phyloP scores from a whole-genome alignment of 2,888 invertebrate species.

The Callinectes sapidus region DNA sequence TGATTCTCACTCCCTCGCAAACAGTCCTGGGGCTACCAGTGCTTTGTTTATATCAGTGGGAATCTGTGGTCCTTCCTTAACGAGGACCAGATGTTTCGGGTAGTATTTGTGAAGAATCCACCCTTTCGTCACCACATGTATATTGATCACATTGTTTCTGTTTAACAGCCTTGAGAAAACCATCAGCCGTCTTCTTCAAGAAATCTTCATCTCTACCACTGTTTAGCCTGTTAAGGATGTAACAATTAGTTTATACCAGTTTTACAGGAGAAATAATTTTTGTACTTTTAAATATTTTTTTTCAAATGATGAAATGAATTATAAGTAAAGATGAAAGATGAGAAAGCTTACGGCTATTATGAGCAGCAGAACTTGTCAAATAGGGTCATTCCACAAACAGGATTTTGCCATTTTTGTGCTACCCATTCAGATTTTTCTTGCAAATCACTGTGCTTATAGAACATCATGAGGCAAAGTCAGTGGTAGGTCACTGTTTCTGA shows the following conservation, averaged over 20 bases:
- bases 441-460: too few species aligned
- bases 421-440: too few species aligned
- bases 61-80: neutral
- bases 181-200: constrained; percentile 40
- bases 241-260: neutral
- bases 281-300: neutral
- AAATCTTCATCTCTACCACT: constrained; percentile 45
- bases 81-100: constrained; percentile 40
- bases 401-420: too few species aligned
- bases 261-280: neutral
- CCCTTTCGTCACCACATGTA: constrained; percentile 41
- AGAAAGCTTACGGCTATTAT: neutral
- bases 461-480: too few species aligned
- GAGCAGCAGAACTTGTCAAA: neutral
- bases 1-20: neutral
- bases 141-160: constrained; percentile 36
- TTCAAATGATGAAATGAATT: neutral
- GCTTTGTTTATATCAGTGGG: neutral
- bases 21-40: neutral
- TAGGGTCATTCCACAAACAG: too few species aligned
- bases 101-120: constrained; percentile 45
- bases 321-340: neutral
- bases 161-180: constrained; percentile 43
- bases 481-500: too few species aligned
- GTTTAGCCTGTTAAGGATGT: constrained; percentile 29